Evolutionary conservation across 37 sponge, comb jelly and placozoan genomes (phyloP).

Genomic region (Halisarca cf. caerulea): DNA sequence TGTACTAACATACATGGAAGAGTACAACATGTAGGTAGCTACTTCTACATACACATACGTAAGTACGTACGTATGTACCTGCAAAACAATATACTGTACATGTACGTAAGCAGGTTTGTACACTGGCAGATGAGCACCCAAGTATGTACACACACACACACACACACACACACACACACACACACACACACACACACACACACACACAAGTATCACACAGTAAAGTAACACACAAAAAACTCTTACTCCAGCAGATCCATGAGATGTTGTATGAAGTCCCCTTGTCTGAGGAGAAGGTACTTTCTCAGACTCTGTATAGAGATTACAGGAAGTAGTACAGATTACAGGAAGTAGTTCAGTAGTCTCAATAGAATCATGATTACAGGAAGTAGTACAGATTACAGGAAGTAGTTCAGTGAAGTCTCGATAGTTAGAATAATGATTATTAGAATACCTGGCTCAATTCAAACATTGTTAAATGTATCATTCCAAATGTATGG

Average conservation of each 20-base stretch:
- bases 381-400: neutral
- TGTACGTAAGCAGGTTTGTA: too few species aligned
- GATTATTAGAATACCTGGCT: neutral
- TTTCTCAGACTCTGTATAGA: conserved; percentile 75
- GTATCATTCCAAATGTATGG: neutral
- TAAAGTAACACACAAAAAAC: neutral
- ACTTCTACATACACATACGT: too few species aligned
- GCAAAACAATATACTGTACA: too few species aligned
- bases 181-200: neutral
- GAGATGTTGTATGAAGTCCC: conserved; percentile 94
- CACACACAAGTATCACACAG: neutral
- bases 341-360: too few species aligned
- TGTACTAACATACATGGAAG: too few species aligned
- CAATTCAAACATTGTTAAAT: neutral
- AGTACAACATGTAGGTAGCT: too few species aligned
- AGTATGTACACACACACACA: neutral
- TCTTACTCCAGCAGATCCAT: conserved; percentile 94
- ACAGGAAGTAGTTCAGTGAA: too few species aligned
- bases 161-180: neutral
- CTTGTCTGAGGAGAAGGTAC: conserved; percentile 97
- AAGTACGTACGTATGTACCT: too few species aligned
- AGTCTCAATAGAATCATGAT: too few species aligned
- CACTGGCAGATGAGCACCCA: neutral
- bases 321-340: neutral
- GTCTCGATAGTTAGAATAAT: too few species aligned